phyloP scores from a whole-genome alignment of 2,888 invertebrate genomes.

The Tinea trinotella region DNA sequence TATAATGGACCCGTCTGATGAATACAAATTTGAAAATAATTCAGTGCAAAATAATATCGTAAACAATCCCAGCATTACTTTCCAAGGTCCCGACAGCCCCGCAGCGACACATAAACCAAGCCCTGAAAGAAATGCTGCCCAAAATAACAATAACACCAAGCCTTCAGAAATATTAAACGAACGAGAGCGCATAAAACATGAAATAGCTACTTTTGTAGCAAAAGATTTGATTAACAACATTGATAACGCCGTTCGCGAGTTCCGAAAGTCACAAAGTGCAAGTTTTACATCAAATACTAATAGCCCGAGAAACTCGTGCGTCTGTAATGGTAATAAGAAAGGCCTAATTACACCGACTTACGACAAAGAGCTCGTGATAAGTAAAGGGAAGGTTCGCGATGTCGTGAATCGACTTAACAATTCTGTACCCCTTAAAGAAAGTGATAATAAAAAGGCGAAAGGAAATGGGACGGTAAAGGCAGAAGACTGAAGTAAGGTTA shows the following conservation, averaged over 20 bases:
- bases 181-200: conserved; percentile 58
- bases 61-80: conserved; percentile 55
- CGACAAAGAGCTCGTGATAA: conserved; percentile 58
- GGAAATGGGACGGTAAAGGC: conserved; percentile 5
- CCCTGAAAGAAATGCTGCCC: conserved; percentile 39
- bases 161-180: conserved; percentile 47
- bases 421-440: conserved; percentile 37
- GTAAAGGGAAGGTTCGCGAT: conserved; percentile 63
- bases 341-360: conserved; percentile 55
- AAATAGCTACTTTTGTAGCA: conserved; percentile 61
- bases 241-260: conserved; percentile 54
- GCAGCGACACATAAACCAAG: conserved; percentile 56
- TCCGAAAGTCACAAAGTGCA: conserved; percentile 55
- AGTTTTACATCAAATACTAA: conserved; percentile 34
- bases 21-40: conserved; percentile 11
- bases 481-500: conserved; percentile 18
- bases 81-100: conserved; percentile 64
- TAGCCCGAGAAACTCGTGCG: conserved; percentile 16
- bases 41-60: conserved; percentile 19
- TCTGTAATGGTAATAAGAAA: conserved; percentile 42
- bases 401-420: conserved; percentile 62
- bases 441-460: conserved; percentile 31
- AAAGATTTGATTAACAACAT: conserved; percentile 63
- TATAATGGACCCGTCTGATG: background rate
- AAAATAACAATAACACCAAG: conserved; percentile 28